Percentiles rank a stretch among this genome's conserved stretches.
phyloP scores from a whole-genome alignment of 2,888 invertebrate species.

The Meloe dianella region DNA sequence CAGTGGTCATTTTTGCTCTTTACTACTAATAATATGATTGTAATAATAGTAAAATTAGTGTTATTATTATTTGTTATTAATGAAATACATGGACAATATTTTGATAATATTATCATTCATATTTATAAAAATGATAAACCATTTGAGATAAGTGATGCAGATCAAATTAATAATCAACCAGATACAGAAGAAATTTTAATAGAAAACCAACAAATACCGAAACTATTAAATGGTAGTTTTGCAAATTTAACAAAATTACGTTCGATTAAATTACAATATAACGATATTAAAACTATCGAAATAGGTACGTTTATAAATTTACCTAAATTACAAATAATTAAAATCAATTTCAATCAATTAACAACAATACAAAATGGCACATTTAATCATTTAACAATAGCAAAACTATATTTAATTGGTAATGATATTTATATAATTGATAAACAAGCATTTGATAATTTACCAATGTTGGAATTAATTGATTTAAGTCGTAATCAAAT shows the following conservation, averaged over 20 bases:
- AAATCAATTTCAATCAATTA: slow-evolving; percentile 28
- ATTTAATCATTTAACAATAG: slow-evolving; percentile 25
- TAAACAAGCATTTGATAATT: slow-evolving; percentile 22
- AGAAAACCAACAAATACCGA: slow-evolving; percentile 24
- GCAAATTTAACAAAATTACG: slow-evolving; percentile 24
- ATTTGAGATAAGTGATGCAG: slow-evolving; percentile 13
- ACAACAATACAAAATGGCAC: slow-evolving; percentile 15
- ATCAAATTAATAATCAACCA: slow-evolving; percentile 21
- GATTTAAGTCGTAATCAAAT: slow-evolving; percentile 32
- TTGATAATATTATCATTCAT: slow-evolving; percentile 23
- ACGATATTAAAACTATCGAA: slow-evolving; percentile 21
- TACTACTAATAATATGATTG: neutral
- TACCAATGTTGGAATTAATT: slow-evolving; percentile 24
- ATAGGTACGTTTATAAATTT: slow-evolving; percentile 26
- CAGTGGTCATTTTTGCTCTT: too few species aligned
- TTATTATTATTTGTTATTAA: slow-evolving; percentile 3
- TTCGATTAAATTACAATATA: slow-evolving; percentile 19
- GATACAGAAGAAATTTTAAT: slow-evolving; percentile 24
- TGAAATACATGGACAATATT: slow-evolving; percentile 6
- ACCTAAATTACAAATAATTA: slow-evolving; percentile 26
- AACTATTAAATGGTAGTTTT: slow-evolving; percentile 24
- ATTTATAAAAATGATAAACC: slow-evolving; percentile 16
- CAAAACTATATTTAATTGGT: slow-evolving; percentile 23
- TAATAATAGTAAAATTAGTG: neutral
- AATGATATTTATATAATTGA: slow-evolving; percentile 25